Base-by-base conservation (phyloP, 1,140 invertebrate species). In the Eriosoma lanigerum region DNA sequence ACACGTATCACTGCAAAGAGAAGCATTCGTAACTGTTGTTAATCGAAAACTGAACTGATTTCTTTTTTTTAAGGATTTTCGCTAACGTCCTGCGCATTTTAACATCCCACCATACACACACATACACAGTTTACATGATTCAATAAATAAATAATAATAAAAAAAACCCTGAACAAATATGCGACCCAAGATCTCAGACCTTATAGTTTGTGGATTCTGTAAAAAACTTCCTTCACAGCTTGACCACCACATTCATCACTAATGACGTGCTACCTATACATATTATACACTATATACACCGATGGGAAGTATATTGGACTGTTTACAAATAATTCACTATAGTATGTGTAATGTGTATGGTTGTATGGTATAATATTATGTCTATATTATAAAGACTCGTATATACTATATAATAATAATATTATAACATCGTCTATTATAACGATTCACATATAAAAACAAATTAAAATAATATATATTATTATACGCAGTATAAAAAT, bases 231-330 rank as follows among this genome's bases (percentile, higher is more conserved):
- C 54, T 78, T 78, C 75, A 78, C 75, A 78, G 75, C 75, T 78
- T 78, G 75, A 78, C 75, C 75, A 72, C 75, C 44, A 52, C 75
- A 78, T 78, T 78, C 75, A 78, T 78, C 75, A 38, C 75, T 78
- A 78, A 78, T 78, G 75, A 72, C 68, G 29, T 52, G 46, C n/a
- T 66, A 66, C 19, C 19, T 50, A 48, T 29, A 52, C 48, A 38
- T 38, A n/a, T n/a, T n/a, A n/a, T 38, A 38, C 8, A 38, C 8
- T 38, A 38, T 38, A 8, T 38, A 38, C 6, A 26, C 9, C 21
- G 46, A 62, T 48, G 56, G 24, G 8, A 38, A 38, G 32, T 38
- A 38, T 38, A 38, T 38, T 38, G 32, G 32, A 78, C 56, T 78
- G 17, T 78, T 78, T 78, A 56, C 75, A 48, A 78, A 62, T 19